Evolutionary conservation across 2,888 invertebrate species (phyloP), one percentile per base, ranked within the genome.

Genomic region (Leucophenga maculata): DNA sequence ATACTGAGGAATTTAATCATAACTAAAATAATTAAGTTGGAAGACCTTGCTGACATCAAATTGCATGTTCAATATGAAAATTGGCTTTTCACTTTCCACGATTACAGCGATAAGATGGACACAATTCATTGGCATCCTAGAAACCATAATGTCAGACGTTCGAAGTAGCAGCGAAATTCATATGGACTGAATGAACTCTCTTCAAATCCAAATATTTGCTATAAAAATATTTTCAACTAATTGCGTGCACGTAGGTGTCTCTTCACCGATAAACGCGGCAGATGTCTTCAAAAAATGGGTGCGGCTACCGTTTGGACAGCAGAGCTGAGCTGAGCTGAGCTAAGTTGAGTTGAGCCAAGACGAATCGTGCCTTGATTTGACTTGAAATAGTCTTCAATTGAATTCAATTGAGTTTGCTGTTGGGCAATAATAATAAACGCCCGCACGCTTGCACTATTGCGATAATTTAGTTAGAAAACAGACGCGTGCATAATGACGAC

Each of bases 361-460:
- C 46, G n/a, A 16, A 18, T 50, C 62, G 62, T 59, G 75, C 60
- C 74, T 55, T 65, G 57, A 8, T 26, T 32, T 57, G 59, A 59
- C 59, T 59, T n/a, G 59, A 32, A 14, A 70, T 57, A 66, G 79
- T 74, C 79, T 79, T 79, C 80, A 81, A 81, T 81, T 81, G 80
- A 82, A 75, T 82, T 81, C 82, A 81, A 81, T 81, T 81, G 74
- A 82, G 73, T 72, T 77, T 74, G 80, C 55, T 54, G 44, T 66
- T 55, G 50, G 62, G 66, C 55, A 44, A 52, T 39, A 39, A 39
- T 39, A 39, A 39, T 66, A 44, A 54, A 55, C 66, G 55, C 55
- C 55, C 80, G 80, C 80, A 82, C 82, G 80, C 80, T 82, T 68
- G 54, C 55, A 66, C 55, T 66, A 44, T 14, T 39, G 55, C 44